Evolutionary conservation across 2,888 invertebrate genomes (phyloP), one percentile per base, ranked within the genome.

Genomic region (Ceraclea dissimilis): DNA sequence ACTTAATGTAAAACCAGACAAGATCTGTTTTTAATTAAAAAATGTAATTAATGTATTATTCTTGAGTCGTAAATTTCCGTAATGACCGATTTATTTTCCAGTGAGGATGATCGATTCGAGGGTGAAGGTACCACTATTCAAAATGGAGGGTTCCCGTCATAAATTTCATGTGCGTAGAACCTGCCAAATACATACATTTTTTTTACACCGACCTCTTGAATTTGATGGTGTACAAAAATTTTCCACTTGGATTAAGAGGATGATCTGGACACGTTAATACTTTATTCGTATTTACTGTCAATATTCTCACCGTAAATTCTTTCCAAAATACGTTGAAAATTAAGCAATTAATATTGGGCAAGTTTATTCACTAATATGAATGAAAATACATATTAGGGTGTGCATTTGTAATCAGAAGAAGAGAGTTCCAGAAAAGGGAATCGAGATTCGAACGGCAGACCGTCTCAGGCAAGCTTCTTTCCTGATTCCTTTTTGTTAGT

Each of bases 11-110:
- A 26, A 26, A 26, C 26, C 26, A 39, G 39, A 39, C 39, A 39
- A 39, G 39, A 39, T 39, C 39, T 39, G 39, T 39, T 39, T 39
- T 39, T 39, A 39, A 39, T 39, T 39, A 39, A 39, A 39, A 39
- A 39, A n/a, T 26, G 10, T 39, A 39, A 39, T 39, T 4, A 39
- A n/a, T 16, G 39, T 39, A 39, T 16, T 4, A 39, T 16, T 6
- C 26, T 26, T 39, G 13, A 39, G 13, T 39, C 39, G 39, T 39
- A 39, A 39, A 39, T 39, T 39, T n/a, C 13, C 16, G 16, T 39
- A 39, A 39, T 39, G 39, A 39, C 39, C 39, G 39, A 39, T 39
- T 39, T 16, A 39, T 39, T 39, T 39, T 39, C 13, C 16, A 39
- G 39, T 13, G 39, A 39, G 39, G 31, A 16, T 39, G 39, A 16